A percentile compares a stretch with the other conserved stretches of the same genome.
Evolutionary conservation across 1,140 invertebrate species (phyloP).

Genomic region (Megathymus violae): DNA sequence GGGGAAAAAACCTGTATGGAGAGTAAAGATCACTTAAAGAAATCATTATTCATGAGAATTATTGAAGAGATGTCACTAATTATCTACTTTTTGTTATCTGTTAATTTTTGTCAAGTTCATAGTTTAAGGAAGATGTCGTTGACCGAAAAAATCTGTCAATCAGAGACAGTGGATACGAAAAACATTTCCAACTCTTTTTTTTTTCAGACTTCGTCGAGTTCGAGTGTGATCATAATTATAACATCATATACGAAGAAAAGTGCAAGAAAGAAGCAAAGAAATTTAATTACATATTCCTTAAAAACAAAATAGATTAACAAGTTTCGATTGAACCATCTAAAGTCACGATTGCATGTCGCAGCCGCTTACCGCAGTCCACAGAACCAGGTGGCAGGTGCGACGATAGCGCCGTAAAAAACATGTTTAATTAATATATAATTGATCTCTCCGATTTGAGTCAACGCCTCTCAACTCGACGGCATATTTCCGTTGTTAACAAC

Average conservation of each 20-base stretch:
- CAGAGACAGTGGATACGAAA: no score
- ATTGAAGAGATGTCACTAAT: conserved; percentile 12
- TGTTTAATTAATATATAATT: conserved; percentile 34
- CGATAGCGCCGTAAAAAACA: conserved; percentile 26
- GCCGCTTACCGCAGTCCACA: neutral
- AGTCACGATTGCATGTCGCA: neutral
- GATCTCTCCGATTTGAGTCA: conserved; percentile 29
- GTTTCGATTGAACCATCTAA: neutral
- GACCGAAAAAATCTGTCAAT: conserved; percentile 15
- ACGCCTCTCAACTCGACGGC: conserved; percentile 20
- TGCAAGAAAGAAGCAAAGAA: no score
- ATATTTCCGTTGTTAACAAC: conserved; percentile 22
- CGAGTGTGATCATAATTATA: no score
- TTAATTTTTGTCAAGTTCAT: conserved; percentile 1
- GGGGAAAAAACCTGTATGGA: no score
- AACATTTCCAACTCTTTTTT: no score
- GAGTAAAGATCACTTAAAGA: neutral
- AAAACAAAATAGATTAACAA: neutral
- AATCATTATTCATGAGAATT: conserved; percentile 6
- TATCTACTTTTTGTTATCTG: conserved; percentile 5
- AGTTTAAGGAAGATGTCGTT: neutral
- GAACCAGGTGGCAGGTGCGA: conserved; percentile 23
- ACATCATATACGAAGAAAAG: no score
- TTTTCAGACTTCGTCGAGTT: no score
- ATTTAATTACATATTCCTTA: no score